Percentiles rank a stretch among this genome's conserved stretches.
Conservation (phyloP, 2,888 invertebrate genomes). For the Brachycybe producta region DNA sequence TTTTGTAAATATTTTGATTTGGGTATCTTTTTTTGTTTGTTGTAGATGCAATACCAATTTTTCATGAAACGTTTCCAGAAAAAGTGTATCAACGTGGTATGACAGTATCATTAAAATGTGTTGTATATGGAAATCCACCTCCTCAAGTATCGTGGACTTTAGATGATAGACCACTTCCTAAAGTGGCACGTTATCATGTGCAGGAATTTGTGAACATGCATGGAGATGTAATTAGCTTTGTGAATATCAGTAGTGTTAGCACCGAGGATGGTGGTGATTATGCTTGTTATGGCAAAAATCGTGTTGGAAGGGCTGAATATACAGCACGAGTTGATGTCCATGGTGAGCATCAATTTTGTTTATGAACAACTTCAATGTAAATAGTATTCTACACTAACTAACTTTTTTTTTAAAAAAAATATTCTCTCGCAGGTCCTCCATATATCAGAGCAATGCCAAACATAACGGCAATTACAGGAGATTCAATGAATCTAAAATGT, state of each 20-base stretch:
- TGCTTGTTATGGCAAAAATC: slow-evolving; percentile 59
- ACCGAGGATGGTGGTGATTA: slow-evolving; percentile 70
- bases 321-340: slow-evolving; percentile 65
- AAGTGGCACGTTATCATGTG: slow-evolving; percentile 23
- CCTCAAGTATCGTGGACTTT: slow-evolving; percentile 32
- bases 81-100: slow-evolving; percentile 30
- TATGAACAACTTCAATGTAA: neutral
- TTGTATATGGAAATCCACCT: slow-evolving; percentile 33
- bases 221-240: slow-evolving; percentile 57
- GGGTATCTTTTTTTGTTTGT: neutral
- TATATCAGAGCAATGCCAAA: slow-evolving; percentile 65
- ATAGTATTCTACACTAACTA: neutral
- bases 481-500: slow-evolving; percentile 58
- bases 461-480: slow-evolving; percentile 66
- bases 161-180: slow-evolving; percentile 23
- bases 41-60: slow-evolving; percentile 31
- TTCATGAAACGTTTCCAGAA: slow-evolving; percentile 27
- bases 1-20: too few relatives aligned
- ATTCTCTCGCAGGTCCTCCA: slow-evolving; percentile 48
- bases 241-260: slow-evolving; percentile 61
- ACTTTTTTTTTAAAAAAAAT: neutral
- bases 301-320: slow-evolving; percentile 57
- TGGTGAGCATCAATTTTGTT: slow-evolving; percentile 42
- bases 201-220: slow-evolving; percentile 27
- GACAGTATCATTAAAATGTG: slow-evolving; percentile 31